Evolutionary conservation across 2,888 invertebrate genomes (phyloP), one percentile per base, ranked within the genome.

Genomic region (Camponotus fellah): DNA sequence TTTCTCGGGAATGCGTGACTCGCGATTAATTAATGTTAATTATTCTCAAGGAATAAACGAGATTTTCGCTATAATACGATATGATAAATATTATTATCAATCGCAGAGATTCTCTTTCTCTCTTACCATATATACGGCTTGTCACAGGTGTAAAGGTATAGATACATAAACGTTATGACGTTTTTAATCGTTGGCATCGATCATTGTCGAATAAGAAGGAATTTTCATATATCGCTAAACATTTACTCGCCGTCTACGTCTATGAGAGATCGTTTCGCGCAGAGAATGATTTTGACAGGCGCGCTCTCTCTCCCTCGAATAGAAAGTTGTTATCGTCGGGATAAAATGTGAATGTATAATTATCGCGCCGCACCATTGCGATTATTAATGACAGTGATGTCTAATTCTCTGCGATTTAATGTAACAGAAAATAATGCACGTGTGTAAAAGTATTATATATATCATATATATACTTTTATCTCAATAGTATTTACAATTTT

Each of bases 331-430:
- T 64, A 75, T 34, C 21, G 34, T 43, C 58, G 34, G 4, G 34
- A 72, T 72, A 46, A 71, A 79, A 60, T 72, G 46, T 60, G 43
- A 79, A 71, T 79, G 34, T 53, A 53, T 43, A 69, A 79, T 79
- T 79, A 58, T 60, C 77, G 0, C 5, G 53, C 14, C 46, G 46
- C 46, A 40, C 49, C 43, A 34, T 43, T 68, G 65, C 37, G 56
- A 68, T 56, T 43, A 58, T 58, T 77, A 77, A 77, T 12, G 68
- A 53, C 26, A 77, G 6, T 26, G 17, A 71, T 34, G 43, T 71
- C 12, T 46, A 21, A 60, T 79, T 58, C 26, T 34, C 46, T 56
- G 14, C 37, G 37, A 21, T 46, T 79, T 46, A 58, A 69, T 40
- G 12, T n/a, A 40, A 68, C 58, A 21, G 40, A 17, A 26, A 14